phyloP scores from a whole-genome alignment of 2,113 vertebrate genomes.

The Perca schrenkii region DNA sequence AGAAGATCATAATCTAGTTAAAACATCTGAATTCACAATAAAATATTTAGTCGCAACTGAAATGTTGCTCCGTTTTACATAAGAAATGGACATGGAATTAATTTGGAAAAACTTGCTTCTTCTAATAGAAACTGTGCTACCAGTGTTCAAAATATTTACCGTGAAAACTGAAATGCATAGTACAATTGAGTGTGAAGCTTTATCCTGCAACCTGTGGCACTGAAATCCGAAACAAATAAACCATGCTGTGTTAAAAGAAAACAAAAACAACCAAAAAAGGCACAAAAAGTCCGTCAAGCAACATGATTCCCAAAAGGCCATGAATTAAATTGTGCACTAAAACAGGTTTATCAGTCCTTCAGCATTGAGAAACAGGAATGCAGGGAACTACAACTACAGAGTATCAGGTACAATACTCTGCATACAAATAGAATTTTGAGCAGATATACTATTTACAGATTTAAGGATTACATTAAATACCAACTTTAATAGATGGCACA shows the following conservation, averaged over 20 bases:
- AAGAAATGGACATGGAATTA: background rate
- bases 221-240: background rate
- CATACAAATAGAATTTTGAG: conserved; percentile 50
- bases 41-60: conserved; percentile 5
- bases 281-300: conserved; percentile 26
- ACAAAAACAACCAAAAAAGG: conserved; percentile 28
- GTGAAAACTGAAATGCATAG: background rate
- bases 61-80: background rate
- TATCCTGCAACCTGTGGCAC: conserved; percentile 22
- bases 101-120: background rate
- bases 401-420: conserved; percentile 23
- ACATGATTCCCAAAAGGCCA: conserved; percentile 29
- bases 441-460: conserved; percentile 74
- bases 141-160: conserved; percentile 6
- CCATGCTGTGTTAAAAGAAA: conserved; percentile 42
- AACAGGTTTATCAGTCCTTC: conserved; percentile 14
- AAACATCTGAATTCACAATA: conserved; percentile 15
- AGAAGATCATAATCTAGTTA: conserved; percentile 6
- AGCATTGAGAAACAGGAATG: conserved; percentile 67
- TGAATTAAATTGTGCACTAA: conserved; percentile 15
- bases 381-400: conserved; percentile 45
- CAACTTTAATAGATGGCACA: conserved; percentile 59
- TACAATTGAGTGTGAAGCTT: conserved; percentile 26
- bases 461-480: conserved; percentile 60
- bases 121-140: background rate